phyloP scores from a whole-genome alignment of 1,140 invertebrate genomes.

The Drosophila sturtevanti region DNA sequence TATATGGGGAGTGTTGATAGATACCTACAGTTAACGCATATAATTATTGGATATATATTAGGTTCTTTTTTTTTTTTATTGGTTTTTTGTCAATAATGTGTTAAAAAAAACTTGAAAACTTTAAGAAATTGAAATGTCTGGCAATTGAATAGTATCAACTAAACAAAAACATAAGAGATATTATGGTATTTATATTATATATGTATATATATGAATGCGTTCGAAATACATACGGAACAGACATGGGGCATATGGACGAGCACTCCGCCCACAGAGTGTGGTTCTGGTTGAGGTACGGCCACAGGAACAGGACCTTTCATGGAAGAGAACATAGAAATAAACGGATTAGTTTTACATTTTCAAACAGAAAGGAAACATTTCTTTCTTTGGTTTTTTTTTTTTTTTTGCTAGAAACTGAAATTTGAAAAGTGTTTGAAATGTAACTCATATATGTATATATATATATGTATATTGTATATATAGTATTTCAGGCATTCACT shows the following conservation, averaged over 20 bases:
- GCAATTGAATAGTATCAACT: constrained; percentile 57
- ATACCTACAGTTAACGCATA: constrained; percentile 75
- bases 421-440: constrained; percentile 60
- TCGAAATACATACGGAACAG: constrained; percentile 85
- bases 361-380: constrained; percentile 5
- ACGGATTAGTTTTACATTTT: constrained; percentile 45
- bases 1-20: constrained; percentile 49
- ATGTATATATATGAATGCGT: constrained; percentile 15
- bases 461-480: background rate
- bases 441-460: constrained; percentile 39
- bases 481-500: constrained; percentile 60
- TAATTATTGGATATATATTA: constrained; percentile 33
- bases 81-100: constrained; percentile 35
- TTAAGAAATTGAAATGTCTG: constrained; percentile 46
- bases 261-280: constrained; percentile 91
- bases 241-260: constrained; percentile 95
- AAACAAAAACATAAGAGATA: constrained; percentile 56
- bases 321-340: constrained; percentile 44
- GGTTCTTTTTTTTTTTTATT: constrained; percentile 8
- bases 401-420: constrained; percentile 61
- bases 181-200: constrained; percentile 21
- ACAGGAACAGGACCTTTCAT: constrained; percentile 81
- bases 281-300: constrained; percentile 85
- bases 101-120: constrained; percentile 28
- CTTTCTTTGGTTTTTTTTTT: background rate